A percentile compares a stretch with the other conserved stretches of the same genome.
Conservation (phyloP, 2,888 invertebrate genomes). For the Panorpa germanica region DNA sequence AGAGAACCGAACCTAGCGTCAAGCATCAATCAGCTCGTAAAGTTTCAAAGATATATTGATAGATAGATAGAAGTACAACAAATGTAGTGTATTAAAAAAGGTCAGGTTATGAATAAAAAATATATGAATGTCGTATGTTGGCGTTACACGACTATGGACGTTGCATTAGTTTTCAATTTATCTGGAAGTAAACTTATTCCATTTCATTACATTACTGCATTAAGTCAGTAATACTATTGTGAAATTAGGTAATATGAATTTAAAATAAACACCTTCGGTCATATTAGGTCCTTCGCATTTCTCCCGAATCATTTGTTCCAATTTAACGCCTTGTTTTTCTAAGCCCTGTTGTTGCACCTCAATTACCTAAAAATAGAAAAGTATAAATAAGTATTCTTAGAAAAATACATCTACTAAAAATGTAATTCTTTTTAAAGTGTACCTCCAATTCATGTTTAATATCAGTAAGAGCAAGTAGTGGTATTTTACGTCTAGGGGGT, state of each 20-base stretch:
- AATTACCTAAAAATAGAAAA: too few species aligned
- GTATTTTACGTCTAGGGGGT: conserved; percentile 40
- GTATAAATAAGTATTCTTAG: too few species aligned
- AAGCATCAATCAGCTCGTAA: too few species aligned
- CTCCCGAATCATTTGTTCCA: conserved; percentile 76
- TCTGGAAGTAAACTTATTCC: neutral
- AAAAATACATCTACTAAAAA: too few species aligned
- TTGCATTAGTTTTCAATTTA: neutral
- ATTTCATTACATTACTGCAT: too few species aligned
- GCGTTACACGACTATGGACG: neutral
- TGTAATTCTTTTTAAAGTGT: too few species aligned
- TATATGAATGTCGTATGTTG: neutral
- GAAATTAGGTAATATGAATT: too few species aligned
- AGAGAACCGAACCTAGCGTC: too few species aligned
- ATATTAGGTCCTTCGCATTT: conserved; percentile 42
- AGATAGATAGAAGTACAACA: too few species aligned
- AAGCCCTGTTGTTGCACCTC: conserved; percentile 77
- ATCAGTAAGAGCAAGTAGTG: conserved; percentile 37
- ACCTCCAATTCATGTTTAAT: conserved; percentile 53
- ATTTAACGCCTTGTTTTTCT: conserved; percentile 75
- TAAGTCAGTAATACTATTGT: too few species aligned
- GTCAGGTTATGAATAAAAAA: too few species aligned
- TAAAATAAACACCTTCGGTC: conserved; percentile 21
- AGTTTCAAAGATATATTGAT: too few species aligned
- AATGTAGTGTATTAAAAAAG: conserved; percentile 6